Evolutionary conservation across 2,113 vertebrate genomes (phyloP).

Genomic region (Ranitomeya variabilis): DNA sequence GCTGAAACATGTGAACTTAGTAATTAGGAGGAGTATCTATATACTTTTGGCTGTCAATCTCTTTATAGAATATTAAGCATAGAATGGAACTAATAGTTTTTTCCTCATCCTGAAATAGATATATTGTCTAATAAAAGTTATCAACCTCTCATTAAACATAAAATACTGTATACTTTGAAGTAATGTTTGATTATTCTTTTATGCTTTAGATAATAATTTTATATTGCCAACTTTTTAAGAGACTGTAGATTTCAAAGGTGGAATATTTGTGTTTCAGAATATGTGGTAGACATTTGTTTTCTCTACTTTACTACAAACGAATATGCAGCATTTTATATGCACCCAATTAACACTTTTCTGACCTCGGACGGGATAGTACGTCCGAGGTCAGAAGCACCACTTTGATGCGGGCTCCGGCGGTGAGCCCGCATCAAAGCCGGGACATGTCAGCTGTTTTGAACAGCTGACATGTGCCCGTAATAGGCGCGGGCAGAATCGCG

Average conservation of each 20-base stretch:
- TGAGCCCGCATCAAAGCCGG: too few relatives aligned
- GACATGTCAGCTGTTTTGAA: too few relatives aligned
- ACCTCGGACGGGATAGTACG: too few relatives aligned
- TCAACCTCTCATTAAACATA: background rate
- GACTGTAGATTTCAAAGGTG: background rate
- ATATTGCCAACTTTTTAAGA: background rate
- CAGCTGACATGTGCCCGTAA: too few relatives aligned
- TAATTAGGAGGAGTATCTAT: too few relatives aligned
- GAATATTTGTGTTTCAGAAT: background rate
- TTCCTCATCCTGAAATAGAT: background rate
- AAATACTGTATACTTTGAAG: background rate
- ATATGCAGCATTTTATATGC: background rate
- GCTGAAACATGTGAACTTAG: too few relatives aligned
- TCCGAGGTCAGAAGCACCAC: too few relatives aligned
- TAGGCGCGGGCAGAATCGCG: too few relatives aligned
- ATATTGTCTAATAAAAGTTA: background rate
- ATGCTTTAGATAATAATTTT: background rate
- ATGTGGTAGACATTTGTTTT: constrained; percentile 2
- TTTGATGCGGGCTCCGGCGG: too few relatives aligned
- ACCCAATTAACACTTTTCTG: constrained; percentile 32
- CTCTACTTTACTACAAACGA: background rate
- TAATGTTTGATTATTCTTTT: background rate
- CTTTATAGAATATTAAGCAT: background rate
- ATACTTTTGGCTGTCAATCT: background rate
- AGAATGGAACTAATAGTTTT: background rate